Conservation (phyloP, 2,888 invertebrate genomes). For the Melanophora roralis region DNA sequence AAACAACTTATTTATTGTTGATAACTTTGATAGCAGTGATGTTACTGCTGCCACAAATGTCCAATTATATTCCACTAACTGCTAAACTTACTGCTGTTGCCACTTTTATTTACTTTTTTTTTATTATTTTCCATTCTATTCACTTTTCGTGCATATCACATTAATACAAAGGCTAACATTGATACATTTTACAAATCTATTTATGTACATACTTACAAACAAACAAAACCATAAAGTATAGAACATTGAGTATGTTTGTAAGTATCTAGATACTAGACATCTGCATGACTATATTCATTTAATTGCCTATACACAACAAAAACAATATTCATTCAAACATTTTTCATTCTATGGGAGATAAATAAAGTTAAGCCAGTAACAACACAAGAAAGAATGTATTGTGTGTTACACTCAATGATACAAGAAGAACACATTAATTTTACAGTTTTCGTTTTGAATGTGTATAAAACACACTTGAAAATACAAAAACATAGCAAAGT, state of each 20-base stretch:
- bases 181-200: not conserved
- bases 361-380: too few species aligned
- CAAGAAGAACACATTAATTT: too few species aligned
- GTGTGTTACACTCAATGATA: too few species aligned
- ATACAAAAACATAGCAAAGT: too few species aligned
- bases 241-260: slow-evolving; percentile 4
- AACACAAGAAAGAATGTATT: too few species aligned
- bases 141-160: slow-evolving; percentile 61
- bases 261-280: too few species aligned
- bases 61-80: slow-evolving; percentile 15
- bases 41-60: slow-evolving; percentile 17
- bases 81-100: slow-evolving; percentile 24
- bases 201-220: not conserved
- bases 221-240: not conserved
- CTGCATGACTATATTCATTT: too few species aligned
- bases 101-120: slow-evolving; percentile 57
- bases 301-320: too few species aligned
- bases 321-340: too few species aligned
- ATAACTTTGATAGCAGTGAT: not conserved
- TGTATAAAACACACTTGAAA: too few species aligned
- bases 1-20: slow-evolving; percentile 33
- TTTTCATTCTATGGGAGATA: too few species aligned
- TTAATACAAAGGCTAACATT: slow-evolving; percentile 40
- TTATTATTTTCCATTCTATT: slow-evolving; percentile 40
- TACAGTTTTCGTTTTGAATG: too few species aligned